Percentiles rank a stretch among this genome's conserved stretches.
Evolutionary conservation across 30 jellyfish, hydroid and myxozoan genomes (phyloP).

Genomic region (Aurelia sp.): DNA sequence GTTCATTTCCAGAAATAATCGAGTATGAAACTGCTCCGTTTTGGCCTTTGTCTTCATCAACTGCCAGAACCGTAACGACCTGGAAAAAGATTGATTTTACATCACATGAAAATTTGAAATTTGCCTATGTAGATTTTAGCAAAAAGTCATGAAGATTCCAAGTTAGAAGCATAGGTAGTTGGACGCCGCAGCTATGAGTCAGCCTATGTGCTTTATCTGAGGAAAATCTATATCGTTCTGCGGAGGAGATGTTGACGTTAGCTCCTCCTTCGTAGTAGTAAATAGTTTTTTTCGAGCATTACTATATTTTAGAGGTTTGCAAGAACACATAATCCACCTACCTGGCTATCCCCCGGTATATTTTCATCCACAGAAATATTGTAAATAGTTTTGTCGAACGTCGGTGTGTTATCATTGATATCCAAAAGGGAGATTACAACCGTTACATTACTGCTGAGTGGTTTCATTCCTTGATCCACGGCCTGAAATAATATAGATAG

Average conservation of each 20-base stretch:
- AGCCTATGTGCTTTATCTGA: too few relatives aligned
- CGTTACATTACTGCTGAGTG: constrained; percentile 10
- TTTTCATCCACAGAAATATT: constrained; percentile 54
- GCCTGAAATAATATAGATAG: constrained; percentile 6
- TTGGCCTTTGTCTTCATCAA: constrained; percentile 82
- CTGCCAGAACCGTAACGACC: constrained; percentile 52
- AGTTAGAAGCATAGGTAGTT: too few relatives aligned
- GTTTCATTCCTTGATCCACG: constrained; percentile 25
- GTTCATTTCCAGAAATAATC: constrained; percentile 69
- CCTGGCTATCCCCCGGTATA: constrained; percentile 68
- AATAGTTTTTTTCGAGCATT: too few relatives aligned
- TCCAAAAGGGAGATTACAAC: constrained; percentile 61
- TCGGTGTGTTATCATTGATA: constrained; percentile 71
- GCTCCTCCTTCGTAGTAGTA: too few relatives aligned
- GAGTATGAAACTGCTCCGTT: constrained; percentile 82
- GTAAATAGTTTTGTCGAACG: constrained; percentile 13
- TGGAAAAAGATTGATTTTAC: background rate
- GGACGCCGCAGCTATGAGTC: too few relatives aligned
- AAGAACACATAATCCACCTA: background rate
- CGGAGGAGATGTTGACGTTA: too few relatives aligned
- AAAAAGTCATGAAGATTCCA: too few relatives aligned
- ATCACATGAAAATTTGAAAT: too few relatives aligned
- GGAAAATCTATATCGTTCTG: too few relatives aligned
- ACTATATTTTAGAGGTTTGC: background rate
- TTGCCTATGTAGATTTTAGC: too few relatives aligned